Evolutionary conservation across 2,888 invertebrate species (phyloP), one percentile per base, ranked within the genome.

Genomic region (Lasioglossum lativentre): DNA sequence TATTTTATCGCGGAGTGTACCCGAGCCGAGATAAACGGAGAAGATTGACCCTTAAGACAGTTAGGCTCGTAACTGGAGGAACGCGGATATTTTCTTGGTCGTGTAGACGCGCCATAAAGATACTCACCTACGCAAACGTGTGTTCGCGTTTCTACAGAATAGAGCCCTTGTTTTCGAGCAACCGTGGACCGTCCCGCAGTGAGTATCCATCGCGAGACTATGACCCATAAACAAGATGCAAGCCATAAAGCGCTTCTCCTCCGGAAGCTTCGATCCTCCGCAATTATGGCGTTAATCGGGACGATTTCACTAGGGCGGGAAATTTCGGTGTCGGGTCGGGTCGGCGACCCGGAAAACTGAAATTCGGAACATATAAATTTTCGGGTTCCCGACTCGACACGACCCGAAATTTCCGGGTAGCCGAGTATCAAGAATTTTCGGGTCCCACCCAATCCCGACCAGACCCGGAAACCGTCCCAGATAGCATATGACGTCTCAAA

Each of bases 221-320:
- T 6, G 42, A 5, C 27, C 56, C 12, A 38, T 12, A 40, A 38
- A n/a, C 38, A 70, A 38, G 68, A 23, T 34, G 38, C 10, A 5
- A 38, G 12, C 38, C n/a, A 1, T 34, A 34, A 19, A 16, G 23
- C 30, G 34, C n/a, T 6, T 68, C 66, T 23, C 10, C 19, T 38
- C 3, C 1, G 66, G 19, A 81, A 75, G 47, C 72, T 59, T 14
- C 45, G 40, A 83, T 85, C 52, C 52, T 30, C 68, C n/a, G 82
- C 59, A 71, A 85, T 78, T 75, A 79, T 74, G 76, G 63, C 68
- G 59, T 38, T 82, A 80, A 86, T 86, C 74, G 42, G 34, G 78
- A 23, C 59, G n/a, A 45, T 16, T 56, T 82, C 77, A 59, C 52
- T 34, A 34, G 34, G 34, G 3, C 3, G 1, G 34, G 2, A 34